Evolutionary conservation across 1,140 invertebrate genomes (phyloP), one percentile per base, ranked within the genome.

Genomic region (Hyles vespertilio): DNA sequence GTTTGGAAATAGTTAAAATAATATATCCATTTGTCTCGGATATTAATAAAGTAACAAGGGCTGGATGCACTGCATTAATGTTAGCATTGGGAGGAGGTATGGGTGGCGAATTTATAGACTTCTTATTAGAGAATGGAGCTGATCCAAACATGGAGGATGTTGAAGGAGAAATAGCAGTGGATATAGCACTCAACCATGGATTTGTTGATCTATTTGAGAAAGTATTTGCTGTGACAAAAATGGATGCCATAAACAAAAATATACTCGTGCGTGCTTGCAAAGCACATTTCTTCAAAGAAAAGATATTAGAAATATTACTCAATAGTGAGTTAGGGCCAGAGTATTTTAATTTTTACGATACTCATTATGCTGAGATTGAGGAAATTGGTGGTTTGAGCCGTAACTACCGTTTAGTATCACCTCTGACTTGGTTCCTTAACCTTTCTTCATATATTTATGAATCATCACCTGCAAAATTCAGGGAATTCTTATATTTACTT

Each of bases 401-500:
- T 3, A 56, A 22, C 32, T 90, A 89, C 56, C 40, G 63, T 10
- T 69, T 70, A 45, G 84, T 80, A 72, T 76, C 84, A 33, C 86
- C 87, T 10, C 55, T 90, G 4, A 89, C 85, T 53, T 81, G 78
- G 51, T 84, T 76, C 56, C 69, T 90, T 46, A 80, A 87, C 69
- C 82, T 90, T 36, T 79, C 76, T 72, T 85, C 87, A 76, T 89
- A 90, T 61, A 84, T 90, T 60, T 89, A 85, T 63, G 77, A 80
- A 12, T 64, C 73, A 50, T 81, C 78, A 22, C 69, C 63, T 46
- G 79, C 87, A 11, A 78, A 78, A 34, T 89, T 88, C 61, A 69
- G 49, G 45, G 79, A 89, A 46, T 79, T 83, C 44, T 79, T 90
- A 58, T 78, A 82, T 63, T 76, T 90, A 43, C 80, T 89, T 50